Evolutionary conservation across 2,797 vertebrate species (phyloP).

Genomic region (Phylloscopus collybita): DNA sequence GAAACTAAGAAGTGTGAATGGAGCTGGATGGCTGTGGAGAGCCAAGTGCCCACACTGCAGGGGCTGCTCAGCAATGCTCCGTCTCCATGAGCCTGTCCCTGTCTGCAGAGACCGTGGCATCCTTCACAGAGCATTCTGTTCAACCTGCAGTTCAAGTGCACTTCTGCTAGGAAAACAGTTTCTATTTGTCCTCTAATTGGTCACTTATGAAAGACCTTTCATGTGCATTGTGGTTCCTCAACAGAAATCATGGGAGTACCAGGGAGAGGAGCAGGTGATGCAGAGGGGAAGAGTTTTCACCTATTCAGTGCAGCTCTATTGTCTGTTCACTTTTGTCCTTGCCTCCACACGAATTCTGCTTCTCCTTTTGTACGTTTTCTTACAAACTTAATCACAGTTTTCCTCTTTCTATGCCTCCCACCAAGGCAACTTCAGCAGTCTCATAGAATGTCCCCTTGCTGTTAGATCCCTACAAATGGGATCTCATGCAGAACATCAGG

Average conservation of each 20-base stretch:
- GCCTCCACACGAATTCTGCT: not conserved
- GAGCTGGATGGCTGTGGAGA: not conserved
- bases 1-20: not conserved
- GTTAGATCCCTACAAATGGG: not conserved
- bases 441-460: not conserved
- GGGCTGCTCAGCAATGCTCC: not conserved
- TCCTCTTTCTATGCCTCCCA: not conserved
- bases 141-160: not conserved
- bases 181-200: conserved; percentile 6
- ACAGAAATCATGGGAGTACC: not conserved
- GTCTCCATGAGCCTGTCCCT: not conserved
- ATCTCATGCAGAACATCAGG: not conserved
- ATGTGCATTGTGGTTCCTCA: not conserved
- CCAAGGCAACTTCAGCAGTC: not conserved
- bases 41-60: rapidly evolving
- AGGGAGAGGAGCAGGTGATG: not conserved
- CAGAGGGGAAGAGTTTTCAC: not conserved
- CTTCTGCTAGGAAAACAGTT: conserved; percentile 10
- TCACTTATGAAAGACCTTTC: conserved; percentile 1
- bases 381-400: not conserved
- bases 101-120: not conserved
- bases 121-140: not conserved
- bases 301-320: not conserved
- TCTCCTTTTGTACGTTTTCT: not conserved
- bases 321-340: not conserved